Evolutionary conservation across 2,888 invertebrate species (phyloP), one percentile per base, ranked within the genome.

Genomic region (Zaprionus lineosus): DNA sequence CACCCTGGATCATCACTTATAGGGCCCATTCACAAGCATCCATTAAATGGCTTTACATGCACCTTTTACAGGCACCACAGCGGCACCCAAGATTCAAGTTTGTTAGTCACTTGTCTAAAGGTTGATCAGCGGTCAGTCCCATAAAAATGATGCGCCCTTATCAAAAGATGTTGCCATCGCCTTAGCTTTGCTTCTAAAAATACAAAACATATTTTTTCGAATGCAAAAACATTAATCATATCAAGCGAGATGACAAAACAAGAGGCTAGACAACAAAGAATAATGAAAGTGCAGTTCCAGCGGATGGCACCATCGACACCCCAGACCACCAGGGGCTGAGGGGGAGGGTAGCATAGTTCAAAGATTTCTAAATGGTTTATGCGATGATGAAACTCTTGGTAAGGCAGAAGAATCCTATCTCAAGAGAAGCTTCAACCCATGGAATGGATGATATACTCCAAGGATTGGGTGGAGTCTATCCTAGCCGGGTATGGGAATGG

Each of bases 51-150:
- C n/a, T n/a, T n/a, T n/a, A n/a, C n/a, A n/a, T n/a, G n/a, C n/a
- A n/a, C n/a, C n/a, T n/a, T n/a, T n/a, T n/a, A n/a, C n/a, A n/a
- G n/a, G n/a, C n/a, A n/a, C n/a, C n/a, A n/a, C n/a, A n/a, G n/a
- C n/a, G n/a, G n/a, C n/a, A n/a, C n/a, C n/a, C n/a, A n/a, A n/a
- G n/a, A n/a, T n/a, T n/a, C n/a, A n/a, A n/a, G 33, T 26, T 28
- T 36, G 26, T 18, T 46, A 6, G 18, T 8, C 29, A 3, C 19
- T 58, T 12, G 15, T 18, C 41, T 56, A 48, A 60, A 60, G 70
- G 70, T 69, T 60, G 48, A 6, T 7, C 59, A 66, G 56, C 51
- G 66, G 66, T 65, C 66, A 67, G 48, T 11, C 15, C 5, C 28
- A 36, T 26, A 46, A 29, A 18, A 29, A 28, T 36, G 46, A 59